These are phyloP conservation scores for Andrena chrysosceles DNA, from an alignment of 2,888 invertebrate species.

Conservation along the genomic window DNA sequence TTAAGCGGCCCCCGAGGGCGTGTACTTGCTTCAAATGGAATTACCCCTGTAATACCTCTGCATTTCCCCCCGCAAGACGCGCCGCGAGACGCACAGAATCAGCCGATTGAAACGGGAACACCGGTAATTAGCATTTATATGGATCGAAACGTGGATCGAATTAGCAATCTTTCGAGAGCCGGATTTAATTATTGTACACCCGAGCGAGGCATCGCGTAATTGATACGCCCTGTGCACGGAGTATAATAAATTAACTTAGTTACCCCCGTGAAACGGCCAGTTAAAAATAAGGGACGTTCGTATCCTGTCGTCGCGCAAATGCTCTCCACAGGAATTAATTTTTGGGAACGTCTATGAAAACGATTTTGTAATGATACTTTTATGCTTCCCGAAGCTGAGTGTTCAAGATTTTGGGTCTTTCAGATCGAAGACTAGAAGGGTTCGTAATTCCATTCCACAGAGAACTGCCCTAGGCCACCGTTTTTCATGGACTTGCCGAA, in stretches of 20 bases:
- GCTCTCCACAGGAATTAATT: background rate
- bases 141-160: conserved; percentile 55
- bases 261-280: background rate
- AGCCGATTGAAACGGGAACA: conserved; percentile 56
- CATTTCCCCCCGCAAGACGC: conserved; percentile 11
- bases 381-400: background rate
- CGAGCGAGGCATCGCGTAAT: conserved; percentile 21
- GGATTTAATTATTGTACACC: conserved; percentile 52
- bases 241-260: conserved; percentile 19
- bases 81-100: conserved; percentile 30
- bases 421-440: too few relatives aligned
- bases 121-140: conserved; percentile 61
- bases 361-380: too few relatives aligned
- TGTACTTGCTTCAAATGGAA: conserved; percentile 54
- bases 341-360: too few relatives aligned
- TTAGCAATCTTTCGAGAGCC: conserved; percentile 44
- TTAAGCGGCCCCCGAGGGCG: conserved; percentile 44
- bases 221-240: conserved; percentile 16
- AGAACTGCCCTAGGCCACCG: background rate
- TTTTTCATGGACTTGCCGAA: background rate
- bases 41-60: conserved; percentile 35
- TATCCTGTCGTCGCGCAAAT: background rate
- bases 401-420: too few relatives aligned
- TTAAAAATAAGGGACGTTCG: background rate
- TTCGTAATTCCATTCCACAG: background rate